Evolutionary conservation across 2,888 invertebrate genomes (phyloP).

Genomic region (Metalampra italica): DNA sequence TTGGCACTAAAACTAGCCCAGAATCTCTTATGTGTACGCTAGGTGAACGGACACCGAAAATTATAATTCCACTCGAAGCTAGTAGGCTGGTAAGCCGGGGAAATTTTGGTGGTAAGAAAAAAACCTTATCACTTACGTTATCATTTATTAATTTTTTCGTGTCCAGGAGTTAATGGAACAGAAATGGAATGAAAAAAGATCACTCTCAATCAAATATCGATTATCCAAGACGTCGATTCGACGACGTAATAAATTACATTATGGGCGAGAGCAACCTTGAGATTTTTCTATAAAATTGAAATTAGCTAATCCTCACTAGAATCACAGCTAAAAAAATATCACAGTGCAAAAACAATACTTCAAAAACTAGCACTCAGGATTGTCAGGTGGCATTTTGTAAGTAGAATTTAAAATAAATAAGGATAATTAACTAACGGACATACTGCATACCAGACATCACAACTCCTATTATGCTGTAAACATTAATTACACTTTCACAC

Average conservation of each 20-base stretch:
- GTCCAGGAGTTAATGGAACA: slow-evolving; percentile 7
- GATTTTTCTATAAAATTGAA: slow-evolving; percentile 1
- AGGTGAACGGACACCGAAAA: too few species aligned
- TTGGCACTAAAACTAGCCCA: too few species aligned
- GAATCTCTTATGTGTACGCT: too few species aligned
- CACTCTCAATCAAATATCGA: background rate
- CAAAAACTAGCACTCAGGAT: slow-evolving; percentile 26
- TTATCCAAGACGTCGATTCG: background rate
- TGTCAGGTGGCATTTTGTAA: slow-evolving; percentile 24
- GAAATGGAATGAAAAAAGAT: slow-evolving; percentile 7
- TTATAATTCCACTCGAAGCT: too few species aligned
- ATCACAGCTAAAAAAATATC: slow-evolving; percentile 62
- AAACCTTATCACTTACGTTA: too few species aligned
- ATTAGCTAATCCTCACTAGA: slow-evolving; percentile 50
- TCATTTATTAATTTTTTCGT: background rate
- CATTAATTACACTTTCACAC: slow-evolving; percentile 39
- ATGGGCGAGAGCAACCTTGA: background rate
- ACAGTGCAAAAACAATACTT: slow-evolving; percentile 61
- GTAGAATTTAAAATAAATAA: slow-evolving; percentile 45
- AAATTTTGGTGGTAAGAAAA: too few species aligned
- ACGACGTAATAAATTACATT: background rate
- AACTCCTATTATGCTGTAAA: slow-evolving; percentile 28
- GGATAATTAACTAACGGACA: slow-evolving; percentile 21
- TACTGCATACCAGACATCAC: slow-evolving; percentile 43
- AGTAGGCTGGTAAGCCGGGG: too few species aligned